A percentile compares a stretch with the other conserved stretches of the same genome.
phyloP scores from a whole-genome alignment of 2,797 vertebrate genomes.

The Enteromius mattozi region DNA sequence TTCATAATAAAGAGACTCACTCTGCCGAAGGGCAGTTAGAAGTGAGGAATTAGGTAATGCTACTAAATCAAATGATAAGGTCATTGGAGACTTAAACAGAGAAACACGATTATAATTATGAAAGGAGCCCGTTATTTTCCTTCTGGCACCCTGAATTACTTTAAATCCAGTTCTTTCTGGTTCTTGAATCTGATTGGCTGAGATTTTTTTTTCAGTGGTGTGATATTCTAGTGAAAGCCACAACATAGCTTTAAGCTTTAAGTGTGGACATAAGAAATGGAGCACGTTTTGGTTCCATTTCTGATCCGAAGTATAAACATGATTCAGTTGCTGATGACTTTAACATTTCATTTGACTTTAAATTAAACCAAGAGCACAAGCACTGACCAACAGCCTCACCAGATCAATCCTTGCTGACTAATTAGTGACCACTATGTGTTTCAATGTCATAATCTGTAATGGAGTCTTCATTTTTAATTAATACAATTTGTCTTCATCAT shows the following conservation, averaged over 20 bases:
- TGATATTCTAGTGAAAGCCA: no score
- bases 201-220: no score
- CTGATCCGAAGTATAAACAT: neutral
- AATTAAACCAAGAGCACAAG: neutral
- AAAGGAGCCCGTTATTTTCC: slow-evolving; percentile 1
- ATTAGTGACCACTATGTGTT: neutral
- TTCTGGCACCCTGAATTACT: neutral
- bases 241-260: no score
- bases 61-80: slow-evolving; percentile 47
- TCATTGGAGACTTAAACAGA: slow-evolving; percentile 43
- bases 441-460: neutral
- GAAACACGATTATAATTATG: slow-evolving; percentile 15
- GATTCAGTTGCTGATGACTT: neutral
- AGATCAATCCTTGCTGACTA: neutral
- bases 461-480: neutral
- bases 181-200: no score
- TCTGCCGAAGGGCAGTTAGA: slow-evolving; percentile 27
- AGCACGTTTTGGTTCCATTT: neutral
- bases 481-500: neutral
- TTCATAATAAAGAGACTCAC: slow-evolving; percentile 7
- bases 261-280: no score
- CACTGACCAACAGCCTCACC: neutral
- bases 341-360: neutral
- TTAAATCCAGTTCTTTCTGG: neutral
- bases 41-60: slow-evolving; percentile 15